Evolutionary conservation across 2,888 invertebrate species (phyloP).

Genomic region (Bembecia ichneumoniformis): DNA sequence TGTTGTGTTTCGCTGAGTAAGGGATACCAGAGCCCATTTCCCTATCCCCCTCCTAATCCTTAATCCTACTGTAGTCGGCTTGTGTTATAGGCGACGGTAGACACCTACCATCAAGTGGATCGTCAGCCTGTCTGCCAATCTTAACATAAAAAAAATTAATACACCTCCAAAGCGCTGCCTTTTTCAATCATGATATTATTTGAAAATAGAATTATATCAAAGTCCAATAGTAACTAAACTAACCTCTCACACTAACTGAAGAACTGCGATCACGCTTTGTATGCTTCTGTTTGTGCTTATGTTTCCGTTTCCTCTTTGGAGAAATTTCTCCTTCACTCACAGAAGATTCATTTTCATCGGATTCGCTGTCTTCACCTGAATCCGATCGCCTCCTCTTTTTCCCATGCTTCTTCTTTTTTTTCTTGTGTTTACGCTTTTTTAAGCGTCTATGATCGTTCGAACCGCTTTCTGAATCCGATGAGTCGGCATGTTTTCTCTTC

Average conservation of each 20-base stretch:
- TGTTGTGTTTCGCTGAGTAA: too few species aligned
- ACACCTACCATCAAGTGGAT: too few species aligned
- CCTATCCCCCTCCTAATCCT: too few species aligned
- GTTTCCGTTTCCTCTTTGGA: conserved; percentile 55
- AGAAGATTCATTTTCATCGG: conserved; percentile 39
- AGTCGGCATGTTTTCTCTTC: conserved; percentile 53
- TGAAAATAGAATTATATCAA: too few species aligned
- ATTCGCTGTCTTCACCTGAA: conserved; percentile 36
- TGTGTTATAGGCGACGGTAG: too few species aligned
- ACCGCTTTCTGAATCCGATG: conserved; percentile 56
- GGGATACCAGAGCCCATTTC: too few species aligned
- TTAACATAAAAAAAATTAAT: not conserved
- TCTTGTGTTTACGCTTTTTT: conserved; percentile 66
- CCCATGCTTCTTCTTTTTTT: conserved; percentile 65
- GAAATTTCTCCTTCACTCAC: conserved; percentile 55
- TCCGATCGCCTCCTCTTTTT: conserved; percentile 56
- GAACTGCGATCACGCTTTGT: conserved; percentile 41
- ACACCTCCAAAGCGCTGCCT: too few species aligned
- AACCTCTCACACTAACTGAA: conserved; percentile 42
- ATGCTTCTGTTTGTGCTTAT: conserved; percentile 49
- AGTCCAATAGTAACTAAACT: too few species aligned
- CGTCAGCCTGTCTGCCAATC: too few species aligned
- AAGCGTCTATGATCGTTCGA: conserved; percentile 50
- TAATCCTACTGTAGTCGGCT: too few species aligned
- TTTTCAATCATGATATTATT: too few species aligned